Conservation (phyloP, 2,797 vertebrate genomes). For the Macrochelys suwanniensis region DNA sequence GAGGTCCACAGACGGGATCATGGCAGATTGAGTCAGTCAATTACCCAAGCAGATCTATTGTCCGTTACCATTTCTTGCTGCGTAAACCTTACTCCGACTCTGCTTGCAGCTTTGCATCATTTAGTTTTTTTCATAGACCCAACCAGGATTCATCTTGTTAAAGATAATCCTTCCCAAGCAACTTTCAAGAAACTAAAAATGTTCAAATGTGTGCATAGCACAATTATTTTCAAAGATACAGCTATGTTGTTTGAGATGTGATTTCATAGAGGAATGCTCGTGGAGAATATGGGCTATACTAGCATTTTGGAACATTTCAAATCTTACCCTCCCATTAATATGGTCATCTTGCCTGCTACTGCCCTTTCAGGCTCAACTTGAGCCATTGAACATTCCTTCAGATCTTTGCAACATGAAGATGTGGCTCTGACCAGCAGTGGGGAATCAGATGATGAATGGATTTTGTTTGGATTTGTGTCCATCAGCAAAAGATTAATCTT, state of each 20-base stretch:
- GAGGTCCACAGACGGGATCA: too few species aligned
- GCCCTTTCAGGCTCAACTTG: too few species aligned
- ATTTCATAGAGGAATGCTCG: too few species aligned
- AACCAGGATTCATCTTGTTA: too few species aligned
- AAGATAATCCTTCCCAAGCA: neutral
- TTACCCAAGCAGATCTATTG: neutral
- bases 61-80: neutral
- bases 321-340: neutral
- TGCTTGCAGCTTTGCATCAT: neutral
- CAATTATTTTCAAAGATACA: neutral
- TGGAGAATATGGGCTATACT: neutral
- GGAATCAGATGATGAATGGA: neutral
- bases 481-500: too few species aligned
- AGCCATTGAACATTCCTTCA: neutral
- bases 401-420: neutral
- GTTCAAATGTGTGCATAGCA: neutral
- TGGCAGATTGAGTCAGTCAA: too few species aligned
- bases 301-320: neutral
- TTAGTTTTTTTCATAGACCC: too few species aligned
- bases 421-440: fast-evolving
- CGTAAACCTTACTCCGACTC: neutral
- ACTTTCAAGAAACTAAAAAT: neutral
- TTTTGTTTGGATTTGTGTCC: too few species aligned
- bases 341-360: neutral
- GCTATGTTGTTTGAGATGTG: neutral